Base-by-base conservation (phyloP, 1,140 invertebrate genomes). In the Zaprionus vittiger region DNA sequence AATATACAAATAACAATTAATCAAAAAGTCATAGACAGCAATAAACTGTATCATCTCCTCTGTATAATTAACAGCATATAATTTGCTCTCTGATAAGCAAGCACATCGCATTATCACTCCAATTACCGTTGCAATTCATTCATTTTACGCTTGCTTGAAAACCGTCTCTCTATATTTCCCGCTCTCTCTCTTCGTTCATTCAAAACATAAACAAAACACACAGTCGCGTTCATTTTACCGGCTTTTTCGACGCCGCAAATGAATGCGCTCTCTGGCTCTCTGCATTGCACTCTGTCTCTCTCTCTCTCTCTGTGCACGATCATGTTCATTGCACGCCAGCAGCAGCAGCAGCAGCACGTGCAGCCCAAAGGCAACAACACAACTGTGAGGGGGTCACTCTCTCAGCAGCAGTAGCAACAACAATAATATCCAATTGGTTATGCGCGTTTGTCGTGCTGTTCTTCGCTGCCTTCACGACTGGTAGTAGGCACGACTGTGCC, bases 201-300 rank as follows among this genome's bases (percentile, higher is more conserved):
- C 66, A 71, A 80, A 87, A 89, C 63, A 69, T 89, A 87, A 87
- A 90, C 84, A 89, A 89, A 66, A 49, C 73, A 24, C 15, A 63
- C 7, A 47, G 17, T 12, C 5, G 12, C 17, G 68, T 81, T 86
- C 84, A 86, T 83, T 87, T 80, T 79, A 68, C 83, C 83, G 83
- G 83, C 83, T 80, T 86, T 84, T 79, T 60, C 47, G 28, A 37
- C 11, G 24, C 41, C n/a, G 57, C 59, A 24, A 37, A 37, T 31
- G 9, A 70, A 77, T 37, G 17, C 60, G 22, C 37, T 28, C 56
- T 60, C 31, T 11, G 9, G 9, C 31, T 11, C 47, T 20, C 62
- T 24, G 38, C 38, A 4, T n/a, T 31, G 4, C 24, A 34, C 26
- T 47, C 47, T 11, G 2, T 5, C 20, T 31, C 61, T 66, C 49